Evolutionary conservation across 1,140 invertebrate genomes (phyloP).

Genomic region (Heliconius himera): DNA sequence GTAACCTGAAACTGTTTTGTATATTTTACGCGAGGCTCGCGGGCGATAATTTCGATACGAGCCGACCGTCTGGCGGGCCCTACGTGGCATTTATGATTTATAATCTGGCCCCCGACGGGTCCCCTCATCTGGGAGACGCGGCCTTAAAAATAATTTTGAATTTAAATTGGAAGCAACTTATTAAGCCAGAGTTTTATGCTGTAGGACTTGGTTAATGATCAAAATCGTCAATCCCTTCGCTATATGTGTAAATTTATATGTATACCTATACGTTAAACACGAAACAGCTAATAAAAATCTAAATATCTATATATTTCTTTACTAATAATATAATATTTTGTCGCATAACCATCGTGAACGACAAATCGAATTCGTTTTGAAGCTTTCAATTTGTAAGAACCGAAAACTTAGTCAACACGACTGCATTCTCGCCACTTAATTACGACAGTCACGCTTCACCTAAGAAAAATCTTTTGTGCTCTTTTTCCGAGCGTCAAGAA

Average conservation of each 20-base stretch:
- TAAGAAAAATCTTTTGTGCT: slow-evolving; percentile 78
- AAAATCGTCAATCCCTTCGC: background rate
- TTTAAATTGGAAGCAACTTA: slow-evolving; percentile 76
- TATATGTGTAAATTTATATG: background rate
- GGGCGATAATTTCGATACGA: slow-evolving; percentile 76
- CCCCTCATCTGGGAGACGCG: slow-evolving; percentile 68
- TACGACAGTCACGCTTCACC: slow-evolving; percentile 78
- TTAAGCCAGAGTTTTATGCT: slow-evolving; percentile 63
- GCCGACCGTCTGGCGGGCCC: slow-evolving; percentile 57
- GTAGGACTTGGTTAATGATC: slow-evolving; percentile 53
- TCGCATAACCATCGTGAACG: background rate
- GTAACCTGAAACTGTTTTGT: slow-evolving; percentile 78
- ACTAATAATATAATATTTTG: background rate
- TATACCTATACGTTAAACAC: background rate
- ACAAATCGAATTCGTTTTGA: slow-evolving; percentile 1
- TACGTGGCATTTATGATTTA: slow-evolving; percentile 79
- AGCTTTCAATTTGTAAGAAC: slow-evolving; percentile 14
- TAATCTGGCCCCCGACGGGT: slow-evolving; percentile 73
- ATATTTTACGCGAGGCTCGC: slow-evolving; percentile 68
- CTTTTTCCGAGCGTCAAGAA: slow-evolving; percentile 75
- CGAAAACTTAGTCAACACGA: slow-evolving; percentile 46
- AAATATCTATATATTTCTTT: background rate
- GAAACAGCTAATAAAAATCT: background rate
- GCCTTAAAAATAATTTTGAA: slow-evolving; percentile 72
- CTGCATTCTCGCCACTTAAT: slow-evolving; percentile 73